Conservation (phyloP, 1,140 invertebrate species). For the Bathynomus jamesi region DNA sequence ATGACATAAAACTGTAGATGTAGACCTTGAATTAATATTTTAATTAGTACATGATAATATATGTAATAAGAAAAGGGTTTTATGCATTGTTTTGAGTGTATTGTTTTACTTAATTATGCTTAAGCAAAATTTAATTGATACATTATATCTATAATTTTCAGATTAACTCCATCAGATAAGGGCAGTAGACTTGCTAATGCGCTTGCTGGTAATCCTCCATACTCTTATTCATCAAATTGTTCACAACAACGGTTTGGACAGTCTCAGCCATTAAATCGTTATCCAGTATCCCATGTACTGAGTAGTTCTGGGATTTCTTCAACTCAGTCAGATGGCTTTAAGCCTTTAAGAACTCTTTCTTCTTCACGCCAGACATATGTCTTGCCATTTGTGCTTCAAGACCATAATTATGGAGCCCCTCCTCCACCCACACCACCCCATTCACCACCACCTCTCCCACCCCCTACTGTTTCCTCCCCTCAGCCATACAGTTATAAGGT, state of each 20-base stretch:
- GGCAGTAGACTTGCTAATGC: not conserved
- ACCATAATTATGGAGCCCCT: conserved; percentile 71
- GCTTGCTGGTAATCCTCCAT: not conserved
- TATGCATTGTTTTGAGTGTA: no score
- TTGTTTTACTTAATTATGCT: no score
- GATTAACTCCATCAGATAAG: not conserved
- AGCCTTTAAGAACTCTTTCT: not conserved
- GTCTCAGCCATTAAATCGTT: not conserved
- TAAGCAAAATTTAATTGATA: no score
- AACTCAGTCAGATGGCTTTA: not conserved
- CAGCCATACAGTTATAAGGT: not conserved
- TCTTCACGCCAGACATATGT: not conserved
- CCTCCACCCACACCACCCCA: conserved; percentile 47
- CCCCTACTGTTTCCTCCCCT: conserved; percentile 13
- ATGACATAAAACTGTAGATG: no score
- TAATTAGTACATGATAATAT: no score
- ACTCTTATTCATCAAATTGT: not conserved
- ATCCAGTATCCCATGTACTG: no score
- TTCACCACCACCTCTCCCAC: conserved; percentile 31
- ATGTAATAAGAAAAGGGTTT: no score
- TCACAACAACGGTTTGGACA: not conserved
- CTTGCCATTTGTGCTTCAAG: conserved; percentile 54
- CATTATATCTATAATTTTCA: no score
- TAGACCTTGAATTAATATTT: no score
- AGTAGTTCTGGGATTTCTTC: not conserved